A percentile compares a stretch with the other conserved stretches of the same genome.
These are phyloP conservation scores for Tachyglossus aculeatus DNA, from an alignment of 2,797 vertebrate species.

Conservation along the genomic window DNA sequence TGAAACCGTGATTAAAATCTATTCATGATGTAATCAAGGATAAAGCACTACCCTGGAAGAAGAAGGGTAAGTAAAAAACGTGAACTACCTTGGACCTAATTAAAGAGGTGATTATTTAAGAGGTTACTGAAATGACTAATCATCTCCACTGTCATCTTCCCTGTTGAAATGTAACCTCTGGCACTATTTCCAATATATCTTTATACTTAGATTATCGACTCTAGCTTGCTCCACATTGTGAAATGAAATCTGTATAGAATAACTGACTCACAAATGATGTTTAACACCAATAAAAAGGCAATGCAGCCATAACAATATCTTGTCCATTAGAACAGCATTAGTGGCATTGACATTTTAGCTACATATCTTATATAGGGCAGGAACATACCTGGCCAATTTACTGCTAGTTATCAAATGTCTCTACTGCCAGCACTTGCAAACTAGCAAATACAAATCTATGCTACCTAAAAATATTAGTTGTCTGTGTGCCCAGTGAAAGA, in stretches of 20 bases:
- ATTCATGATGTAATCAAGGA: constrained; percentile 39
- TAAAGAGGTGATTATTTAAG: constrained; percentile 25
- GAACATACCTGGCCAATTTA: constrained; percentile 39
- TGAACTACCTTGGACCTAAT: constrained; percentile 26
- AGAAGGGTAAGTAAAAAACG: neutral
- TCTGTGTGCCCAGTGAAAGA: constrained; percentile 55
- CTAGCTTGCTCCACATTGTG: constrained; percentile 19
- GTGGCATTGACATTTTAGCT: too few relatives aligned
- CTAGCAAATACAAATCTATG: constrained; percentile 45
- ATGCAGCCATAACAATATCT: constrained; percentile 2
- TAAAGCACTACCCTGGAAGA: constrained; percentile 25
- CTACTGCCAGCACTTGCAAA: constrained; percentile 40
- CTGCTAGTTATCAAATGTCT: constrained; percentile 33
- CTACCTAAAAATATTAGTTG: constrained; percentile 61
- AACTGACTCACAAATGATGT: constrained; percentile 8
- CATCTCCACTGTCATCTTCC: neutral
- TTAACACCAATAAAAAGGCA: neutral
- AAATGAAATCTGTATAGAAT: constrained; percentile 34
- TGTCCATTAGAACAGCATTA: neutral
- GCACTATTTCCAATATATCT: constrained; percentile 41
- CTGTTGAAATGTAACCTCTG: neutral
- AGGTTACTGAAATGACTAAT: constrained; percentile 13
- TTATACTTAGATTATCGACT: constrained; percentile 40
- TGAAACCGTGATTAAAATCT: constrained; percentile 41
- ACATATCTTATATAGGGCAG: constrained; percentile 45